phyloP scores from a whole-genome alignment of 2,797 vertebrate species.

The Parotocinclus haroldoi region DNA sequence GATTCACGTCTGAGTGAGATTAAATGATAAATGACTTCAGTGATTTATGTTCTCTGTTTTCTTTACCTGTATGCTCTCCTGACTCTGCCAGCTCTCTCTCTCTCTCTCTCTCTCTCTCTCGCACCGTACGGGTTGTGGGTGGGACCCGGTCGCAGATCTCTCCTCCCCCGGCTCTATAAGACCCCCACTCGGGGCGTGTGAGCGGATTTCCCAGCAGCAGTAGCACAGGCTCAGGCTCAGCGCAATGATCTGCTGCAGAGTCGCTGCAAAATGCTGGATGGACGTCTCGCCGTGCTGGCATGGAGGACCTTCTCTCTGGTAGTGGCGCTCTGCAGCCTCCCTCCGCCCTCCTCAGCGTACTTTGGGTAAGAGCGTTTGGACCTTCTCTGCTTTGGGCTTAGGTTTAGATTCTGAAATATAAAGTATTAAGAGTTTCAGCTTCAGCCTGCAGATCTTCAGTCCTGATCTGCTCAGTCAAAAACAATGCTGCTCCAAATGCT shows the following conservation, averaged over 20 bases:
- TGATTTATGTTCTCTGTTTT: no score
- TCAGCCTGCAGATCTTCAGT: no score
- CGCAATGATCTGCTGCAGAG: slow-evolving; percentile 96
- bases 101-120: background rate
- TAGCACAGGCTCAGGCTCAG: slow-evolving; percentile 76
- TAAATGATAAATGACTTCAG: no score
- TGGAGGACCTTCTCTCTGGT: slow-evolving; percentile 86
- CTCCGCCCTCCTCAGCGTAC: slow-evolving; percentile 85
- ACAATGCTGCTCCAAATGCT: no score
- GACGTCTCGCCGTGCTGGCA: slow-evolving; percentile 88
- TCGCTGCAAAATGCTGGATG: slow-evolving; percentile 98
- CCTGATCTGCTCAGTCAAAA: no score
- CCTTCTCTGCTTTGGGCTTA: background rate
- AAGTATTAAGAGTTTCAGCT: no score
- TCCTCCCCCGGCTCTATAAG: background rate
- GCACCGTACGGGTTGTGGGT: background rate
- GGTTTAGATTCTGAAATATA: background rate
- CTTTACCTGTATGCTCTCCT: no score
- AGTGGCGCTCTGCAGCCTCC: slow-evolving; percentile 77
- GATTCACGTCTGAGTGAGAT: no score
- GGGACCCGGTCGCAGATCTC: background rate
- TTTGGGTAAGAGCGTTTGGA: slow-evolving; percentile 81
- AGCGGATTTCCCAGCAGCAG: slow-evolving; percentile 81
- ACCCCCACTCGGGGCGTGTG: slow-evolving; percentile 68
- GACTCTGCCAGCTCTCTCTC: no score